Evolutionary conservation across 2,888 invertebrate species (phyloP).

Genomic region (Troglohyphantes excavatus): DNA sequence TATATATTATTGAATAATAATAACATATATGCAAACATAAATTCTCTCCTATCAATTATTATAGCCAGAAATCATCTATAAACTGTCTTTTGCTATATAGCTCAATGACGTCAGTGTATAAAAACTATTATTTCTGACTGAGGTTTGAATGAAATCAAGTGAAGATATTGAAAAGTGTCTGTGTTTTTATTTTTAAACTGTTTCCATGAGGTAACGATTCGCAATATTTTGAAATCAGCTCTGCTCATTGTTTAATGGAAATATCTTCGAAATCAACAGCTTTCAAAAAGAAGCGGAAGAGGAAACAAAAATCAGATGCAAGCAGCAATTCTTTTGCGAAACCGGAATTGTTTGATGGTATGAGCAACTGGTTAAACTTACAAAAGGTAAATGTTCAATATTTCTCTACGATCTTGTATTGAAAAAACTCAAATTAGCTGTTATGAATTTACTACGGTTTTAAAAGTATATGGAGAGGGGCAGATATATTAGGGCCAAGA

Average conservation of each 20-base stretch:
- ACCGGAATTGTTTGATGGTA: constrained; percentile 53
- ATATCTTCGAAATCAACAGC: background rate
- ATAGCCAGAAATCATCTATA: too few relatives aligned
- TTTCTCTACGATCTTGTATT: too few relatives aligned
- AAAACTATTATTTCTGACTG: background rate
- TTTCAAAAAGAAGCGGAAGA: constrained; percentile 7
- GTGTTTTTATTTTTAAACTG: background rate
- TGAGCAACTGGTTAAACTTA: constrained; percentile 52
- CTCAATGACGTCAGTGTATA: background rate
- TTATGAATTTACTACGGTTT: too few relatives aligned
- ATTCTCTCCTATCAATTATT: too few relatives aligned
- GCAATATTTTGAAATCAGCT: background rate
- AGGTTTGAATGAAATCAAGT: background rate
- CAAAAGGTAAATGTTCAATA: constrained; percentile 39
- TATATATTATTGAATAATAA: too few relatives aligned
- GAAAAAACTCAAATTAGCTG: too few relatives aligned
- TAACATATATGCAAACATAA: too few relatives aligned
- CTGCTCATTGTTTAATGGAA: constrained; percentile 48
- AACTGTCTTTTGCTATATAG: too few relatives aligned
- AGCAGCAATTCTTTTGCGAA: constrained; percentile 3
- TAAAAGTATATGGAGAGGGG: too few relatives aligned
- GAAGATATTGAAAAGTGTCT: background rate
- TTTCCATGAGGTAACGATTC: background rate
- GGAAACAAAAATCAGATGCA: background rate
- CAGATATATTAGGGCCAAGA: too few relatives aligned